These are phyloP conservation scores for Clupea harengus DNA, from an alignment of 2,113 vertebrate genomes.

Conservation along the genomic window DNA sequence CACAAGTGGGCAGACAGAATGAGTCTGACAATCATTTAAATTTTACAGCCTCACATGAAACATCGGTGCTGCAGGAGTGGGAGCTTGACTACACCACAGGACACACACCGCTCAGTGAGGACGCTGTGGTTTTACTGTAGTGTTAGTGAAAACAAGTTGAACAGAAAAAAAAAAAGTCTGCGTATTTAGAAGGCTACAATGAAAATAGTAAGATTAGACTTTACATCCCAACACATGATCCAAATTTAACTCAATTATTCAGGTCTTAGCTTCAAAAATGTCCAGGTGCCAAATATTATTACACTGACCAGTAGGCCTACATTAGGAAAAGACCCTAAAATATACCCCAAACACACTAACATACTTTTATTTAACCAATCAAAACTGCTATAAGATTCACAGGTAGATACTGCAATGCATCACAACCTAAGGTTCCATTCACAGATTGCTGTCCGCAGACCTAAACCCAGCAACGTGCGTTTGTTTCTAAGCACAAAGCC, in stretches of 20 bases:
- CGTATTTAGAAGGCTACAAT: neutral
- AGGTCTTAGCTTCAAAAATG: neutral
- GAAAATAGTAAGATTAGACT: neutral
- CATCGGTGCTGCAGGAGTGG: neutral
- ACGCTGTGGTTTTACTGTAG: neutral
- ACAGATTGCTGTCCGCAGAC: neutral
- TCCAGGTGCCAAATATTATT: too few species aligned
- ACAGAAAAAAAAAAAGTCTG: neutral
- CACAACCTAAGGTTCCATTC: neutral
- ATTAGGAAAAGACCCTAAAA: neutral
- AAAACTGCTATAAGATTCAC: neutral
- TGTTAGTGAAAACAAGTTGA: neutral
- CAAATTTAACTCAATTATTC: neutral
- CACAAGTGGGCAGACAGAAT: neutral
- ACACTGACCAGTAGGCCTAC: neutral
- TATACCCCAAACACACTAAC: neutral
- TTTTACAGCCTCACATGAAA: conserved; percentile 1
- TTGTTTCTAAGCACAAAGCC: conserved; percentile 39
- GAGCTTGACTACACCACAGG: neutral
- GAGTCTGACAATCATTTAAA: neutral
- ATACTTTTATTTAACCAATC: neutral
- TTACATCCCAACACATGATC: neutral
- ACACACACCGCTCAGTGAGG: neutral
- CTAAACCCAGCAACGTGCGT: neutral
- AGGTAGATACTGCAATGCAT: neutral